Percentiles rank a stretch among this genome's conserved stretches.
phyloP scores from a whole-genome alignment of 2,888 invertebrate genomes.

The Rhagonycha fulva region DNA sequence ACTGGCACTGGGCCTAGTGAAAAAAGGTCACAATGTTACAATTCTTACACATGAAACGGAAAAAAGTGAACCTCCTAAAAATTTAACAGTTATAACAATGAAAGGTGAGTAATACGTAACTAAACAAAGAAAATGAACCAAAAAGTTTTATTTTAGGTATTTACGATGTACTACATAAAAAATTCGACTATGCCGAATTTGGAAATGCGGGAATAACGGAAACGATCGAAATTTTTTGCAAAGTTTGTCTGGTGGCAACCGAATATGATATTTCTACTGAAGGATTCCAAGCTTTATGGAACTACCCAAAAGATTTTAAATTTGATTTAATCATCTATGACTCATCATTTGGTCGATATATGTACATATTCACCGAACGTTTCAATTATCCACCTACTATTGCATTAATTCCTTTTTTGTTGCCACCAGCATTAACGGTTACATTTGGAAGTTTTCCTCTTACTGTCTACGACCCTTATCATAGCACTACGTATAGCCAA shows the following conservation, averaged over 20 bases:
- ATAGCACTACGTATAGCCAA: not conserved
- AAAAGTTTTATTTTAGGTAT: too few species aligned
- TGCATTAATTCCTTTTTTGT: not conserved
- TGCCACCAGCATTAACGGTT: not conserved
- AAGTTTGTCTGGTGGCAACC: too few species aligned
- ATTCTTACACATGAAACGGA: not conserved
- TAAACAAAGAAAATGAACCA: too few species aligned
- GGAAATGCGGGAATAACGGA: too few species aligned
- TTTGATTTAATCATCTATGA: not conserved
- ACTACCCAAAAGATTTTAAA: not conserved
- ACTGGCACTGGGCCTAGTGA: not conserved
- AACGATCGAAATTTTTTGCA: too few species aligned
- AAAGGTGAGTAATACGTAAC: slow-evolving; percentile 2
- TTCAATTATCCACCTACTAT: not conserved
- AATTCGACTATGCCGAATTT: too few species aligned
- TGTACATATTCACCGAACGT: not conserved
- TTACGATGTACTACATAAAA: too few species aligned
- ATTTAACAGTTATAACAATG: not conserved
- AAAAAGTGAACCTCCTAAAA: not conserved
- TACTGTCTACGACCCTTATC: not conserved
- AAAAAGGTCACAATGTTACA: slow-evolving; percentile 1
- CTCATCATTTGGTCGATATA: not conserved
- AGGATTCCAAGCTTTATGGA: not conserved
- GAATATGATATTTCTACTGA: not conserved
- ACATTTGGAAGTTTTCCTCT: not conserved